Base-by-base conservation (phyloP, 1,140 invertebrate genomes). In the Pseudoatta argentina region DNA sequence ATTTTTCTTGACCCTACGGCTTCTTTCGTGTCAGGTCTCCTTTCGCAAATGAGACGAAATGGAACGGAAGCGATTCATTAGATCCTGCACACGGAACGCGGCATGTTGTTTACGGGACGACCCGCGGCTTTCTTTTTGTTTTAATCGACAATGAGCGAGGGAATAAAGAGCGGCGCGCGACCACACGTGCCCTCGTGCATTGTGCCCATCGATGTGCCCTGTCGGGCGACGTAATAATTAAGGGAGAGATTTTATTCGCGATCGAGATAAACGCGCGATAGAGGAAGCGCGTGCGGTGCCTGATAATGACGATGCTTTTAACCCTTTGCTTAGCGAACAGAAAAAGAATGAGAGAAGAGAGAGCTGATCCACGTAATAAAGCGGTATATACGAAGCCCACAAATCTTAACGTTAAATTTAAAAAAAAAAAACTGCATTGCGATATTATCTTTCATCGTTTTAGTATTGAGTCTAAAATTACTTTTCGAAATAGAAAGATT, bases 221-320 rank as follows among this genome's bases (percentile, higher is more conserved):
- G 92, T 75, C 67, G 92, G 85, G 89, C 88, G 89, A 93, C 63
- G 90, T 73, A 93, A 93, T 94, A 94, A 94, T 94, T 94, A 94
- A 91, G 82, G 86, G 57, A 73, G 88, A 93, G 94, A 94, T 94
- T 69, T 69, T 27, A 69, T 69, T 89, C 91, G 88, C 90, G 85
- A 89, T 86, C 86, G 34, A 88, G 93, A 94, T 94, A 92, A 89
- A 59, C n/a, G 16, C n/a, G n/a, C 76, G 88, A 87, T 89, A 87
- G 69, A 87, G 64, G 83, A 87, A 79, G 57, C 63, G 78, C 72
- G 85, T 59, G 57, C 83, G 14, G 73, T n/a, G 77, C 48, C 30
- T 73, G 69, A 75, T 83, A 83, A 83, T 61, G 24, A 73, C 64
- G 30, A 39, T 14, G 30, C 27, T 16, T 83, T 48, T 61, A 61